A percentile compares a stretch with the other conserved stretches of the same genome.
Evolutionary conservation across 2,797 vertebrate species (phyloP).

Genomic region (Basileuterus tristriatus): DNA sequence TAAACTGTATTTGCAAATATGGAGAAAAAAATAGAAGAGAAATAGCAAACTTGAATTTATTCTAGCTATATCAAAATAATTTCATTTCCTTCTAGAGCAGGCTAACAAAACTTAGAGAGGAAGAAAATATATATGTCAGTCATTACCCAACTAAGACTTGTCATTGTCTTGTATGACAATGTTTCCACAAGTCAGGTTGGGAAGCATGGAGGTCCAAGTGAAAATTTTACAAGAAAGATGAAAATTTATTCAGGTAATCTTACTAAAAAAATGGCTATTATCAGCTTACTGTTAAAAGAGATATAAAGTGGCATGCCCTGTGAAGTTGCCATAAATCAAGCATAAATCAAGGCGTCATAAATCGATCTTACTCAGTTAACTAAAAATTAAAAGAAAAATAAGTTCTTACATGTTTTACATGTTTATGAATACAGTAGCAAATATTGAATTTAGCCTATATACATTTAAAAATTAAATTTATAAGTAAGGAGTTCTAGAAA

Average conservation of each 20-base stretch:
- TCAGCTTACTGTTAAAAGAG: not conserved
- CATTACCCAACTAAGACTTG: not conserved
- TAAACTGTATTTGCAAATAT: not conserved
- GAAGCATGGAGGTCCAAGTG: not conserved
- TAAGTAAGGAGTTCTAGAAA: not conserved
- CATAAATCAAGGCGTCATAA: too few species aligned
- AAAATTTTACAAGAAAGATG: not conserved
- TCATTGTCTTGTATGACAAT: too few species aligned
- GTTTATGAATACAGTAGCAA: not conserved
- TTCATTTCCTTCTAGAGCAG: not conserved
- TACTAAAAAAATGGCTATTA: not conserved
- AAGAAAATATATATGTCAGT: not conserved
- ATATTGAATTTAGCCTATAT: not conserved
- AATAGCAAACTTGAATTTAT: not conserved
- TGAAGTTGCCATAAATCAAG: not conserved
- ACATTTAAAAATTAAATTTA: not conserved
- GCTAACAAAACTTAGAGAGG: not conserved
- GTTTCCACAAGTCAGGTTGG: not conserved
- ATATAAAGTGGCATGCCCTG: not conserved
- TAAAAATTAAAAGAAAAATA: not conserved
- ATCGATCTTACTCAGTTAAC: not conserved
- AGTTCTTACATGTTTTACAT: rapidly evolving
- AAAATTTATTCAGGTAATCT: not conserved
- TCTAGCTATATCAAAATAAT: not conserved
- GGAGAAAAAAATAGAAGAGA: not conserved